phyloP scores from a whole-genome alignment of 2,888 invertebrate species.

The Reticulitermes lucifugus region DNA sequence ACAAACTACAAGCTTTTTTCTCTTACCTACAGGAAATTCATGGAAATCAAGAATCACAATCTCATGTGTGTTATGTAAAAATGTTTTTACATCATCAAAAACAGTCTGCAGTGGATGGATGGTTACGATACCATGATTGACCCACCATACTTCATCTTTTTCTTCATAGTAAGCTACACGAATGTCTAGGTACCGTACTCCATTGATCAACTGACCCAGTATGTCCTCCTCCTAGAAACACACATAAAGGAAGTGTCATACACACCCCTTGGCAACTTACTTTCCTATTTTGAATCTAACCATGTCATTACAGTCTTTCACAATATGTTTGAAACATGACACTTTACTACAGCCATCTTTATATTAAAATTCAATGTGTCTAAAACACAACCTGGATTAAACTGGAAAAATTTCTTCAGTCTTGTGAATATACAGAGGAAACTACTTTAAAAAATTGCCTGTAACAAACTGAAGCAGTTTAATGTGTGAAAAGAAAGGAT shows the following conservation, averaged over 20 bases:
- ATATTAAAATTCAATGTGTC: no score
- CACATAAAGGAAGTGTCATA: no score
- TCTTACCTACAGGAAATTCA: slow-evolving; percentile 69
- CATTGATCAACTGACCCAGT: slow-evolving; percentile 70
- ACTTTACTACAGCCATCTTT: no score
- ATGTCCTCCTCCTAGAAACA: slow-evolving; percentile 68
- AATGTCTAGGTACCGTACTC: slow-evolving; percentile 72
- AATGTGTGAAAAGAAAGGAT: no score
- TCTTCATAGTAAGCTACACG: slow-evolving; percentile 67
- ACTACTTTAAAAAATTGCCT: no score
- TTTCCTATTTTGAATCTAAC: no score
- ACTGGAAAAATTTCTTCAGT: no score
- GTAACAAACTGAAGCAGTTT: no score
- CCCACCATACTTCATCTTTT: slow-evolving; percentile 61
- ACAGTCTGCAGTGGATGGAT: slow-evolving; percentile 66
- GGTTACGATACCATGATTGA: slow-evolving; percentile 69
- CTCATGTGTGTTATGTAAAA: slow-evolving; percentile 69
- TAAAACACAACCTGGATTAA: background rate
- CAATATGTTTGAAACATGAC: no score
- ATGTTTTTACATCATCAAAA: slow-evolving; percentile 67
- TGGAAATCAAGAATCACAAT: slow-evolving; percentile 72
- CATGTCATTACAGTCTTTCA: no score
- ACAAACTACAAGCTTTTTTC: slow-evolving; percentile 23
- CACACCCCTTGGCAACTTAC: no score
- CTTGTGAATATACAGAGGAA: no score